These are phyloP conservation scores for Masticophis lateralis DNA, from an alignment of 2,797 vertebrate genomes.

Conservation along the genomic window DNA sequence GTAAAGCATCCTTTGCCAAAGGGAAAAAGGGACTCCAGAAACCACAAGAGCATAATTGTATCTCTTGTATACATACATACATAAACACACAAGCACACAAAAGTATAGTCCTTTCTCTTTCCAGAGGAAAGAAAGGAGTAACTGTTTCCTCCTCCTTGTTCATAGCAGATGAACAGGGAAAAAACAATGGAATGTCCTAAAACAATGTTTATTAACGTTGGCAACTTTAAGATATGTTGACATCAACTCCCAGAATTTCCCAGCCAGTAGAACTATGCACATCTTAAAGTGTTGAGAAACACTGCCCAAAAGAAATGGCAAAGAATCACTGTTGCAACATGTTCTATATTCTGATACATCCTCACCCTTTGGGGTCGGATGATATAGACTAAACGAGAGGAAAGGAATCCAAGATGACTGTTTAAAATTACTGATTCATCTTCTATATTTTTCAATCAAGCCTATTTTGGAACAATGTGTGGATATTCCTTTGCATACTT, in stretches of 20 bases:
- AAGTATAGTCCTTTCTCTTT: not conserved
- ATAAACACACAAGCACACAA: not conserved
- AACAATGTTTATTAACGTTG: not conserved
- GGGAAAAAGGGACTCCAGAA: not conserved
- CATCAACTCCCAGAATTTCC: not conserved
- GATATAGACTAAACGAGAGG: not conserved
- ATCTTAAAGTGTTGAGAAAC: not conserved
- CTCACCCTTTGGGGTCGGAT: not conserved
- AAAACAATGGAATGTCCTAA: not conserved
- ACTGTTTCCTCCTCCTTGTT: not conserved
- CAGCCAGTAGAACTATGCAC: not conserved
- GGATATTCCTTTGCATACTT: constrained; percentile 18
- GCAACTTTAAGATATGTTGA: not conserved
- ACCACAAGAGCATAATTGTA: not conserved
- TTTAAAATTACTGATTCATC: not conserved
- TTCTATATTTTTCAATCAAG: not conserved
- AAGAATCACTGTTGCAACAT: not conserved
- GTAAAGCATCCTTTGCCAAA: not conserved
- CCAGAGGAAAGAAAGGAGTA: not conserved
- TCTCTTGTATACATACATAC: not conserved
- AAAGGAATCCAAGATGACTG: not conserved
- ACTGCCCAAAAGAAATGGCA: not conserved
- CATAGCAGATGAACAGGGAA: not conserved
- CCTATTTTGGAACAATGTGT: not conserved
- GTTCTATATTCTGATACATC: not conserved